These are phyloP conservation scores for Diachasmimorpha longicaudata DNA, from an alignment of 1,140 invertebrate genomes.

Conservation along the genomic window DNA sequence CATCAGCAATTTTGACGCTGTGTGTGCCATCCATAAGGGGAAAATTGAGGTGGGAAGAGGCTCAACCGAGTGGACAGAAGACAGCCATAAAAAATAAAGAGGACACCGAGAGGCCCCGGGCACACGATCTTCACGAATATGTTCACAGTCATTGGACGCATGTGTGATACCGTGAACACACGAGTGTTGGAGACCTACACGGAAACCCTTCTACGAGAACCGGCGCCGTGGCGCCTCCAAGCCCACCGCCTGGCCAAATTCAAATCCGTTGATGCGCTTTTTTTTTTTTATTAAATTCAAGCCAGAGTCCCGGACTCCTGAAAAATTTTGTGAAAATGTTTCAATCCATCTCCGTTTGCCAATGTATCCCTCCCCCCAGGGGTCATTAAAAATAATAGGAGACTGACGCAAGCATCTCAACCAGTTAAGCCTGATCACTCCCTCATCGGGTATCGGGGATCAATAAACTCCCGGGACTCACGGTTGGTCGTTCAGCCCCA, in stretches of 20 bases:
- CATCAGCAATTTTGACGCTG: background rate
- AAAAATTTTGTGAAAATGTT: slow-evolving; percentile 1
- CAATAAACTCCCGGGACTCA: slow-evolving; percentile 13
- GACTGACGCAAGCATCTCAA: background rate
- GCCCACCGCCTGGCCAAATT: slow-evolving; percentile 9
- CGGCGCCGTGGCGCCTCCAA: slow-evolving; percentile 62
- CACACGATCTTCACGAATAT: slow-evolving; percentile 20
- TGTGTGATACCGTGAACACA: background rate
- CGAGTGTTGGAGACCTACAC: slow-evolving; percentile 55
- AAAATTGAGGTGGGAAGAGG: slow-evolving; percentile 3
- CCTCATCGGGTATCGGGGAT: slow-evolving; percentile 10
- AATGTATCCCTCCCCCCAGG: background rate
- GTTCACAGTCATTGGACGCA: background rate
- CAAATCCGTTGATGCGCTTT: background rate
- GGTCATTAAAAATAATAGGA: background rate
- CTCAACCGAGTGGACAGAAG: background rate
- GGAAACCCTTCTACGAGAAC: slow-evolving; percentile 63
- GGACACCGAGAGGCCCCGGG: background rate
- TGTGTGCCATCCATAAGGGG: background rate
- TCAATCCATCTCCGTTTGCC: background rate
- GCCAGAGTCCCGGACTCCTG: background rate
- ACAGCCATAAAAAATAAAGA: slow-evolving; percentile 14
- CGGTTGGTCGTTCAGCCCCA: background rate
- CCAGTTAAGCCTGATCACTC: background rate
- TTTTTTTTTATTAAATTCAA: background rate